A percentile compares a stretch with the other conserved stretches of the same genome.
Conservation (phyloP, 2,888 invertebrate genomes). For the Epistrophella euchroma region DNA sequence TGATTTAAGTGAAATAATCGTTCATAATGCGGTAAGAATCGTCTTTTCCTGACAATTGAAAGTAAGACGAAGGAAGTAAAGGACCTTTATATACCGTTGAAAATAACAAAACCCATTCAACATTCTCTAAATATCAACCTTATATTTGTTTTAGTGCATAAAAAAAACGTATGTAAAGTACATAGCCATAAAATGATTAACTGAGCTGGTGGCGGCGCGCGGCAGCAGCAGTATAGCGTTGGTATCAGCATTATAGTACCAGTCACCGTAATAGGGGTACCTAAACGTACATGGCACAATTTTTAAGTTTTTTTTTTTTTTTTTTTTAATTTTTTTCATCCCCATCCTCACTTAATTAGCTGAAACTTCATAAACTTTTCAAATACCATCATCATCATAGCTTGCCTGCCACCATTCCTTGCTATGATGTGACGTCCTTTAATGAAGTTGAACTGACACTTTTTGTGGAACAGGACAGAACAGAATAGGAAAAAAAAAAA, state of each 20-base stretch:
- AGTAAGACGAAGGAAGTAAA: too few species aligned
- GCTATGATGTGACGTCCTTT: slow-evolving; percentile 2
- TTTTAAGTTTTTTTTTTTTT: slow-evolving; percentile 14
- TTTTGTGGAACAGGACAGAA: slow-evolving; percentile 15
- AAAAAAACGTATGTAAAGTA: background rate
- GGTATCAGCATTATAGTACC: slow-evolving; percentile 32
- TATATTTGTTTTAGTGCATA: slow-evolving; percentile 1
- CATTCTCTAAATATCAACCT: background rate
- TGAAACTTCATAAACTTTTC: slow-evolving; percentile 42
- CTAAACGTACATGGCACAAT: slow-evolving; percentile 39
- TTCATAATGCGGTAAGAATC: too few species aligned
- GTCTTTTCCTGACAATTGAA: too few species aligned
- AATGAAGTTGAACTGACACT: slow-evolving; percentile 37
- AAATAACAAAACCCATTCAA: background rate
- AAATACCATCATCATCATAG: slow-evolving; percentile 36
- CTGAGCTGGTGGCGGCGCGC: slow-evolving; percentile 14
- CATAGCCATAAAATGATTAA: slow-evolving; percentile 50
- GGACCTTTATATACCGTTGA: too few species aligned
- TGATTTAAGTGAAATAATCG: too few species aligned
- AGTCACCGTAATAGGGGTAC: slow-evolving; percentile 28
- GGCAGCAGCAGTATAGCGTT: background rate
- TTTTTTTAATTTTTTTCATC: slow-evolving; percentile 1
- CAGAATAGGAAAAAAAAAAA: background rate
- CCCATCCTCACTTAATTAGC: slow-evolving; percentile 44
- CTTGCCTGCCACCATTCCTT: slow-evolving; percentile 11